Evolutionary conservation across 2,113 vertebrate genomes (phyloP).

Genomic region (Ranitomeya variabilis): DNA sequence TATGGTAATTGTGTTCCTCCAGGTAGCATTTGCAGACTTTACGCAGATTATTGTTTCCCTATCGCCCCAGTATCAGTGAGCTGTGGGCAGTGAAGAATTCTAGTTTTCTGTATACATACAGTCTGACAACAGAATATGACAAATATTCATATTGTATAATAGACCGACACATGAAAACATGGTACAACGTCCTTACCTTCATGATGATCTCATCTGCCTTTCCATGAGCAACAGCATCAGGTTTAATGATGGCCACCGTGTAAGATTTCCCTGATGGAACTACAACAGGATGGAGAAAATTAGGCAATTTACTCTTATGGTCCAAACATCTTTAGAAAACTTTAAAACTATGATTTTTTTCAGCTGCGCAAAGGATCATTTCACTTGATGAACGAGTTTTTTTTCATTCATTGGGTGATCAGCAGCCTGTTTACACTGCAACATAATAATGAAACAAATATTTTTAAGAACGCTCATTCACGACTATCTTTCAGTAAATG

Average conservation of each 20-base stretch:
- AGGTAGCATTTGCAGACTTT: too few species aligned
- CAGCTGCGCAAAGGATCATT: too few species aligned
- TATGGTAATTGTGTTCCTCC: neutral
- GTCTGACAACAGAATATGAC: neutral
- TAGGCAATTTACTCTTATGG: neutral
- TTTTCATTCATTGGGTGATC: too few species aligned
- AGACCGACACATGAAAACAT: neutral
- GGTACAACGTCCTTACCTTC: constrained; percentile 73
- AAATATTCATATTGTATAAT: neutral
- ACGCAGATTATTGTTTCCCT: too few species aligned
- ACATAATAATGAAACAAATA: too few species aligned
- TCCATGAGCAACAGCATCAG: constrained; percentile 83
- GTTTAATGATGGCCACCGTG: constrained; percentile 86
- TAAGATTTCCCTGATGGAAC: constrained; percentile 74
- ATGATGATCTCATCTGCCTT: constrained; percentile 83
- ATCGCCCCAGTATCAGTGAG: too few species aligned
- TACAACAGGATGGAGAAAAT: constrained; percentile 56
- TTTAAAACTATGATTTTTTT: too few species aligned
- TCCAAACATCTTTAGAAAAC: neutral
- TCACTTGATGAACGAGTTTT: too few species aligned
- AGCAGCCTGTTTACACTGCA: too few species aligned
- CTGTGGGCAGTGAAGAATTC: neutral
- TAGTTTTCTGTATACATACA: neutral
- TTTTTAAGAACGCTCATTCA: too few species aligned
- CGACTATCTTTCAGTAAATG: too few species aligned